Conservation (phyloP, 1,140 invertebrate genomes). For the Popillia japonica region DNA sequence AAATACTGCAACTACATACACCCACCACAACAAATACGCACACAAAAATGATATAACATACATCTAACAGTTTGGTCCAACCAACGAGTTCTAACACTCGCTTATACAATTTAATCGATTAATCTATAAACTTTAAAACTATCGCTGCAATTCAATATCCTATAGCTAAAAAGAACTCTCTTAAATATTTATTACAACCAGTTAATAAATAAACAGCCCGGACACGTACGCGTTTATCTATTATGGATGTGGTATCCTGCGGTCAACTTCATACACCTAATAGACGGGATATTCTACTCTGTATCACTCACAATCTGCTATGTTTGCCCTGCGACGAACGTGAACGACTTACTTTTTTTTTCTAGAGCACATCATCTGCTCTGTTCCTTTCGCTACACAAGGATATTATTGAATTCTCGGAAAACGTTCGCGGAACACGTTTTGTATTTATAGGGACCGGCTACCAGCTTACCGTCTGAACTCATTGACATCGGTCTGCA, state of each 20-base stretch:
- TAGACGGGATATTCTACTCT: not conserved
- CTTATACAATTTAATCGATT: no score
- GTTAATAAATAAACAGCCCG: not conserved
- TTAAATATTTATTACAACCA: not conserved
- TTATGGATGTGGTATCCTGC: not conserved
- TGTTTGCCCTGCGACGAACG: not conserved
- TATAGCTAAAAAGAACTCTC: not conserved
- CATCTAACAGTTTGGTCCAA: no score
- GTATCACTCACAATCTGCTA: not conserved
- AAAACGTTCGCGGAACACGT: slow-evolving; percentile 28
- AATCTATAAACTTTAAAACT: not conserved
- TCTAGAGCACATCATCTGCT: not conserved
- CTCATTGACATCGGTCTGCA: slow-evolving; percentile 14
- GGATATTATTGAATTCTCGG: slow-evolving; percentile 30
- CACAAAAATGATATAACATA: no score
- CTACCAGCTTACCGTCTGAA: slow-evolving; percentile 9
- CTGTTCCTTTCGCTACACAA: slow-evolving; percentile 12
- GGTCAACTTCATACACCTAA: not conserved
- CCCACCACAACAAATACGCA: no score
- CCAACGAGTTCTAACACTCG: no score
- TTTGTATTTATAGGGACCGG: slow-evolving; percentile 22
- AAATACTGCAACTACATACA: no score
- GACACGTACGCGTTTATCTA: not conserved
- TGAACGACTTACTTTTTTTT: slow-evolving; percentile 30
- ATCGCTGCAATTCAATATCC: not conserved